Base-by-base conservation (phyloP, 1,140 invertebrate species). In the Sinonovacula constricta region DNA sequence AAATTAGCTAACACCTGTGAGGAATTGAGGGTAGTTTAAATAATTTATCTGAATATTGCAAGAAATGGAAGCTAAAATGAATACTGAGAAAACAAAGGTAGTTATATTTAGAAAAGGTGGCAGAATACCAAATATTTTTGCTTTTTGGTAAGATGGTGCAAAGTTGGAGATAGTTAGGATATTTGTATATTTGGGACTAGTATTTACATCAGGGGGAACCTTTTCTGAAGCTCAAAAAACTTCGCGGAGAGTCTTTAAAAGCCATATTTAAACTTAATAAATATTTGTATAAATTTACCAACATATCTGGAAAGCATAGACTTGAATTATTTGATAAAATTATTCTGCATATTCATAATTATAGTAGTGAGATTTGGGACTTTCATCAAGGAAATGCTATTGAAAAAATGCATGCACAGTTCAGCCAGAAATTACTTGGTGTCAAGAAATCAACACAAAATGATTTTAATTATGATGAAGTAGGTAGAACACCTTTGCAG, bases 131-230 rank as follows among this genome's bases (percentile, higher is more conserved):
- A 45, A 18, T 45, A 18, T 10, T 45, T 18, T 18, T 45, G 39
- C 18, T 7, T 45, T 45, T 45, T 45, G 39, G 39, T 45, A 45
- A 10, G 39, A 45, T 45, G 39, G 18, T 45, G 39, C 39, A 45
- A 7, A 45, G 39, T 45, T 45, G 18, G 39, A 45, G 18, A 45
- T 45, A 45, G 39, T 45, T 45, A 45, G 18, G 39, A 45, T 45
- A 45, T 45, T 45, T 45, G 39, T 45, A 45, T 45, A 45, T 45
- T 45, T 45, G 39, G 39, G 39, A 45, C 39, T 45, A 45, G 39
- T 45, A 45, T 45, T 45, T 45, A 45, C 39, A 45, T 45, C 39
- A 45, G 39, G 39, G 18, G 39, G 39, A 45, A 45, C 39, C 39
- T 45, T 45, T 45, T 45, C 39, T 45, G 39, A 45, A 45, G 39